phyloP scores from a whole-genome alignment of 2,797 vertebrate genomes.

The Champsocephalus gunnari region DNA sequence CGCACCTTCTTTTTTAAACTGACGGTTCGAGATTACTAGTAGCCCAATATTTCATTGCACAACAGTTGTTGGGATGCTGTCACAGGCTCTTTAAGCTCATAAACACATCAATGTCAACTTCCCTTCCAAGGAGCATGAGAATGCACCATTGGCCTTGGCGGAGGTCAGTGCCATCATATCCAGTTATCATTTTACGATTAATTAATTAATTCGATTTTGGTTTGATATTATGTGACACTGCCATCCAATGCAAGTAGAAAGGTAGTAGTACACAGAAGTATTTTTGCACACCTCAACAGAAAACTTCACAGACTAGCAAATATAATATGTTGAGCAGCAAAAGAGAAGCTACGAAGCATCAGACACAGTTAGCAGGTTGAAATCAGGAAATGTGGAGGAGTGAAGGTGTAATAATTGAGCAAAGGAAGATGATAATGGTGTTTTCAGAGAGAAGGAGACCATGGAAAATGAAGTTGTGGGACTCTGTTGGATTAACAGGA shows the following conservation, averaged over 20 bases:
- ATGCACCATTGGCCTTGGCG: no score
- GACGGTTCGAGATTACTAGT: no score
- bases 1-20: no score
- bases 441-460: conserved; percentile 7
- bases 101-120: no score
- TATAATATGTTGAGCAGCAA: background rate
- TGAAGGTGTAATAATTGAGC: conserved; percentile 2
- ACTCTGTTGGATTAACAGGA: conserved; percentile 13
- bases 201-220: background rate
- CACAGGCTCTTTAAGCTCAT: no score
- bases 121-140: no score
- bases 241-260: background rate
- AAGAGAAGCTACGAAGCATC: background rate
- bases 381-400: background rate
- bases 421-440: conserved; percentile 17
- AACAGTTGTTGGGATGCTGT: no score
- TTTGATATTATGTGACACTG: background rate
- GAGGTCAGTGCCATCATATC: no score
- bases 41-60: no score
- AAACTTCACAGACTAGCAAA: background rate
- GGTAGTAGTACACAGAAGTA: background rate
- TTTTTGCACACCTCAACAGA: background rate
- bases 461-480: conserved; percentile 12
- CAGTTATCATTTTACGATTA: background rate
- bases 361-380: conserved; percentile 1